Conservation (phyloP, 64 coral and sea anemone genomes). For the Platygyra sinensis region DNA sequence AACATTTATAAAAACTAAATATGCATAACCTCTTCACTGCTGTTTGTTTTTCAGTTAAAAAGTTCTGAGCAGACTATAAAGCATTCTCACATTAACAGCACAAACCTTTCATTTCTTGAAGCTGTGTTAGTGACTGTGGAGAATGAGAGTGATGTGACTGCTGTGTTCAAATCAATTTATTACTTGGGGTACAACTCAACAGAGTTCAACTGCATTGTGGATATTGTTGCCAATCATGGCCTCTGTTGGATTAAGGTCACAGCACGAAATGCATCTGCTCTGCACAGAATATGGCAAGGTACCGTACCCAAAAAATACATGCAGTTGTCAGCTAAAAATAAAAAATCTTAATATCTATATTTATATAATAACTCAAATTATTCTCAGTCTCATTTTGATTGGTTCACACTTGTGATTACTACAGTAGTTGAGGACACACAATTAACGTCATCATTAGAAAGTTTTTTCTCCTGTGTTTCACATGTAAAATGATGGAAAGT, state of each 20-base stretch:
- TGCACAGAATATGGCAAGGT: slow-evolving; percentile 70
- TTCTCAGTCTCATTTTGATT: too few species aligned
- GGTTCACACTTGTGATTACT: too few species aligned
- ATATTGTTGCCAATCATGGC: slow-evolving; percentile 50
- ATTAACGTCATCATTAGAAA: too few species aligned
- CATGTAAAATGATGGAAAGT: too few species aligned
- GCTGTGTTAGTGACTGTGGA: slow-evolving; percentile 45
- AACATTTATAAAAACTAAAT: too few species aligned
- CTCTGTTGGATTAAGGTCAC: slow-evolving; percentile 63
- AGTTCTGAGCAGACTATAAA: background rate
- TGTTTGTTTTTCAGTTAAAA: background rate
- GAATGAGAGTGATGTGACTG: slow-evolving; percentile 13
- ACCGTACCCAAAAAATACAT: background rate
- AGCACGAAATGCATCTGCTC: slow-evolving; percentile 64
- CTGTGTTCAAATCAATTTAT: slow-evolving; percentile 46
- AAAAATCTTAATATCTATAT: too few species aligned
- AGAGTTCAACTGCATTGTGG: slow-evolving; percentile 9
- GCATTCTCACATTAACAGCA: slow-evolving; percentile 25
- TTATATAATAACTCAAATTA: too few species aligned
- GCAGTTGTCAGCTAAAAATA: too few species aligned
- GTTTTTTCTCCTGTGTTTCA: too few species aligned
- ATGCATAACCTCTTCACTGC: too few species aligned
- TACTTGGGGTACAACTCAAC: background rate
- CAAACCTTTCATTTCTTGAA: slow-evolving; percentile 54
- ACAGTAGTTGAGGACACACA: too few species aligned